Evolutionary conservation across 1,140 invertebrate genomes (phyloP), one percentile per base, ranked within the genome.

Genomic region (Leguminivora glycinivorella): DNA sequence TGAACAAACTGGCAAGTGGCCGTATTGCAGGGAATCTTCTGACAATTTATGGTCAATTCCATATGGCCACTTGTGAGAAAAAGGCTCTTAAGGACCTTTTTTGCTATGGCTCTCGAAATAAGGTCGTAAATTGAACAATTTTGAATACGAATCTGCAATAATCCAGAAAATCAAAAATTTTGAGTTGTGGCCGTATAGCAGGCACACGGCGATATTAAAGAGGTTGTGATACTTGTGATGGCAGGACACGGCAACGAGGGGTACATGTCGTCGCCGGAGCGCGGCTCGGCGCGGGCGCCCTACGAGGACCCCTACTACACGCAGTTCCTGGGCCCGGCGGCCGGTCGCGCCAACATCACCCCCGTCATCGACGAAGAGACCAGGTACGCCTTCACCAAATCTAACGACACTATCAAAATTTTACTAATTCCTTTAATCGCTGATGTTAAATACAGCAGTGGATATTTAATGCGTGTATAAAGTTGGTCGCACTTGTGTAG

Each of bases 301-400:
- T 97, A 96, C 79, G 96, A 97, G 82, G 96, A 97, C 83, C 96
- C 96, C 0, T 97, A 97, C 88, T 97, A 97, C 81, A 94, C 95
- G 14, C 95, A 96, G 81, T 97, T 96, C 82, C 75, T 92, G 56
- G 90, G 88, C 0, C 80, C 87, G 1, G 92, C 93, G 0, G 92
- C 94, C 0, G 80, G 74, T 4, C 88, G 95, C 67, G 95, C 96
- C 3, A 94, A 95, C 34, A 96, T 97, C 40, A 97, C 97, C 9
- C 96, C 97, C 1, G 95, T 97, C 22, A 97, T 98, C 71, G 97
- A 98, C 84, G 97, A 98, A 88, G 97, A 98, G 92, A 93, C 97
- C 56, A 96, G 96, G 95, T 97, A 93, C 87, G 80, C 56, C 24
- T 17, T 2, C 14, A n/a, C 12, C 17, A 2, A 12, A 25, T 26